Base-by-base conservation (phyloP, 1,140 invertebrate species). In the roundworm (Caenorhabditis elegans) region DNA sequence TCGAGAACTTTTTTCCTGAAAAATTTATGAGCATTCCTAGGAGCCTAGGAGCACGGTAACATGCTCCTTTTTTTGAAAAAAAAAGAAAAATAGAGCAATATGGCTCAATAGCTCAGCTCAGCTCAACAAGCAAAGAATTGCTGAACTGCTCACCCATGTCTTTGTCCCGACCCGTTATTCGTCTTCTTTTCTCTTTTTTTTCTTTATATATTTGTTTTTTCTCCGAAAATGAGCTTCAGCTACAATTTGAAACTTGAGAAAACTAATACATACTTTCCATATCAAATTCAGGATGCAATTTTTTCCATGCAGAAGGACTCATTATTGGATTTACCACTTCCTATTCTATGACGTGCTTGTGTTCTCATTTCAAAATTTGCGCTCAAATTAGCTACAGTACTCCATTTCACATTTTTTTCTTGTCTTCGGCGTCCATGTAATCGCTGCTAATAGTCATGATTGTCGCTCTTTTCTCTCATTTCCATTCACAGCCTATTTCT, bases 71-170 rank as follows among this genome's bases (percentile, higher is more conserved):
- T n/a, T n/a, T n/a, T n/a, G n/a, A n/a, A n/a, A n/a, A n/a, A n/a
- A n/a, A n/a, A n/a, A n/a, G n/a, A n/a, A n/a, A n/a, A n/a, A n/a
- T n/a, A 31, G 11, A 70, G 60, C 60, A 39, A 24, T 70, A n/a
- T 70, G 60, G 31, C 34, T 70, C 34, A 70, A 70, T 70, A 70
- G 60, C 60, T 70, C 60, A 39, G 60, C 60, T 39, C 60, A 70
- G n/a, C 19, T 70, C 60, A 11, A 19, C n/a, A 26, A 39, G 17
- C 60, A 22, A 39, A 70, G n/a, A 43, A 28, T 31, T 39, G 11
- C n/a, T 39, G 60, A 70, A 70, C 60, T 70, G 60, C 60, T 39
- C 34, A 17, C 31, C 28, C 28, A 15, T 43, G n/a, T 43, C 5
- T 43, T 8, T 43, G 31, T 19, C 34, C n/a, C 28, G 13, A 60